A percentile compares a stretch with the other conserved stretches of the same genome.
Conservation (phyloP, 2,888 invertebrate genomes). For the Linnaemya tessellans region DNA sequence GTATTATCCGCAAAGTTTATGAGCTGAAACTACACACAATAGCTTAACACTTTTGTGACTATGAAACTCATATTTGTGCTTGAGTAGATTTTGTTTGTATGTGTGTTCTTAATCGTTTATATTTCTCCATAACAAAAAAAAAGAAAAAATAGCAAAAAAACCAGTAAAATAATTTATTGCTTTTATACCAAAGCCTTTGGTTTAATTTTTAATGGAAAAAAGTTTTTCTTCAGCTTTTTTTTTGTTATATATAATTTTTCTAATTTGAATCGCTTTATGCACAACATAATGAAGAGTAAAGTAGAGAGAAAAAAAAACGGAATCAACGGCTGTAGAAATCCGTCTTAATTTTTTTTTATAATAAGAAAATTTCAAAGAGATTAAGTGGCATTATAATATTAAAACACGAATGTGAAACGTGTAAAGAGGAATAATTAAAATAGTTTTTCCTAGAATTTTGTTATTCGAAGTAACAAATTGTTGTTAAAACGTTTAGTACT, state of each 20-base stretch:
- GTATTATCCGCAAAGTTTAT: conserved; percentile 1
- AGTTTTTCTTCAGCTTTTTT: background rate
- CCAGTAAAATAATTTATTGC: conserved; percentile 8
- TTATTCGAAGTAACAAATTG: too few relatives aligned
- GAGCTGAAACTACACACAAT: conserved; percentile 17
- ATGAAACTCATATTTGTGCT: background rate
- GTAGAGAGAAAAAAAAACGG: background rate
- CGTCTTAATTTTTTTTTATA: conserved; percentile 1
- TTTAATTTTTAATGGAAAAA: background rate
- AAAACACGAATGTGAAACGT: background rate
- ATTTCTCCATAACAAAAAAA: background rate
- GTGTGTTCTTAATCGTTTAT: background rate
- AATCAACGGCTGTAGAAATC: background rate
- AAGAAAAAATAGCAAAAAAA: background rate
- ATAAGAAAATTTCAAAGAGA: background rate
- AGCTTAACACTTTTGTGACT: conserved; percentile 43
- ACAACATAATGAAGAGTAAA: conserved; percentile 15
- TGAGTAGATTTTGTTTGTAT: background rate
- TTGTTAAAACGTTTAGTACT: too few relatives aligned
- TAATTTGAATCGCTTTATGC: conserved; percentile 27
- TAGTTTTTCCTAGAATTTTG: background rate
- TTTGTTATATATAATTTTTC: conserved; percentile 27
- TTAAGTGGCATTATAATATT: background rate
- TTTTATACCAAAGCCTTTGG: background rate
- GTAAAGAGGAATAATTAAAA: background rate